Evolutionary conservation across 2,888 invertebrate genomes (phyloP).

Genomic region (Cephus spinipes): DNA sequence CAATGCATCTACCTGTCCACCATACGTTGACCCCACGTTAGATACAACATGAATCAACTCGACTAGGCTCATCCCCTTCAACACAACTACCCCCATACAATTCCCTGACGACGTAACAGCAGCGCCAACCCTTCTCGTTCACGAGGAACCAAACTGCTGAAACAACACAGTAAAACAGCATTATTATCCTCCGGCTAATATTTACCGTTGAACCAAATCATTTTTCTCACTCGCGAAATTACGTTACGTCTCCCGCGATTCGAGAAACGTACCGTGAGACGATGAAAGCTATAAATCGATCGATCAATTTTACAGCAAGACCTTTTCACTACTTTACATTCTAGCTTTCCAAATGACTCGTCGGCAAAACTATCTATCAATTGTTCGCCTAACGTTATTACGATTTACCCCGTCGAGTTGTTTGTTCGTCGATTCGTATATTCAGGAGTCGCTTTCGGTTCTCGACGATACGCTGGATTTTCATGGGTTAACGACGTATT

Average conservation of each 20-base stretch:
- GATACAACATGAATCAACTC: neutral
- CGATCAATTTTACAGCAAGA: neutral
- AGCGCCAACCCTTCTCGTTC: conserved; percentile 30
- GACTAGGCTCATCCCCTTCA: neutral
- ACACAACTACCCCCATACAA: neutral
- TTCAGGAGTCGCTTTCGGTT: neutral
- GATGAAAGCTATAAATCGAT: neutral
- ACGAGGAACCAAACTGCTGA: conserved; percentile 51
- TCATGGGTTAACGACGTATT: conserved; percentile 44
- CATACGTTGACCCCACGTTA: neutral
- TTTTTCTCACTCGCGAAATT: neutral
- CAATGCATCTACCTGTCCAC: neutral
- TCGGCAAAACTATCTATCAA: neutral
- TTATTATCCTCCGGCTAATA: neutral
- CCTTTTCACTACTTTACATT: neutral
- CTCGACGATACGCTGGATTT: conserved; percentile 11
- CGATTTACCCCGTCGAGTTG: neutral
- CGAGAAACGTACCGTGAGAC: neutral
- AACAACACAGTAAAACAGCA: conserved; percentile 34
- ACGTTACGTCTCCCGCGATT: neutral
- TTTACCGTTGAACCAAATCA: neutral
- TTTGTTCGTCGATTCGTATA: neutral
- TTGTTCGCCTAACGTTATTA: neutral
- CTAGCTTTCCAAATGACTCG: neutral
- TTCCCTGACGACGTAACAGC: neutral